A percentile compares a stretch with the other conserved stretches of the same genome.
These are phyloP conservation scores for Notechis scutatus DNA, from an alignment of 2,113 vertebrate genomes.

Conservation along the genomic window DNA sequence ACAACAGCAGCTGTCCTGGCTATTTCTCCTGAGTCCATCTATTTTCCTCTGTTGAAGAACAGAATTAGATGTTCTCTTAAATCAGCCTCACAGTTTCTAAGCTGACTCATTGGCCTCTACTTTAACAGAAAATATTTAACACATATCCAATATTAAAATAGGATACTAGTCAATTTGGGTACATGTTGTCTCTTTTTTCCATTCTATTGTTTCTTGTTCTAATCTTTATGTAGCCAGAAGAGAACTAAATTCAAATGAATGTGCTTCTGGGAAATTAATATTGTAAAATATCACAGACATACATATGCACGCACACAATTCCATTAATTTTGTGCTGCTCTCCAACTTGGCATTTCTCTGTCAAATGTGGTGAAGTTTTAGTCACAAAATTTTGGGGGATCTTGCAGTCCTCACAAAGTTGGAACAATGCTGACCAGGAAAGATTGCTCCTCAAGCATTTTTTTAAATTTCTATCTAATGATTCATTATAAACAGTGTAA, in stretches of 20 bases:
- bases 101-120: background rate
- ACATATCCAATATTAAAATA: background rate
- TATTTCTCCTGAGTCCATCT: background rate
- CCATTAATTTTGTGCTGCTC: background rate
- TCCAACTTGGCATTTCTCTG: background rate
- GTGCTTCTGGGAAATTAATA: background rate
- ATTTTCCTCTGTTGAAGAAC: background rate
- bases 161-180: background rate
- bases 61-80: background rate
- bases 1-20: background rate
- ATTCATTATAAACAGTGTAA: background rate
- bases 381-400: background rate
- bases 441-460: background rate
- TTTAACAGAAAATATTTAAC: background rate
- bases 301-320: background rate
- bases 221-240: background rate
- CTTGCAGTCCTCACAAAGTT: background rate
- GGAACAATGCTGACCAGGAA: background rate
- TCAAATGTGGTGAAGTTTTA: background rate
- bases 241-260: background rate
- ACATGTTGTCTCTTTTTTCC: background rate
- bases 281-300: background rate
- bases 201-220: background rate
- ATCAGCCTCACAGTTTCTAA: background rate
- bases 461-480: background rate